Conservation (phyloP, 2,113 vertebrate genomes). For the Heteronetta atricapilla region DNA sequence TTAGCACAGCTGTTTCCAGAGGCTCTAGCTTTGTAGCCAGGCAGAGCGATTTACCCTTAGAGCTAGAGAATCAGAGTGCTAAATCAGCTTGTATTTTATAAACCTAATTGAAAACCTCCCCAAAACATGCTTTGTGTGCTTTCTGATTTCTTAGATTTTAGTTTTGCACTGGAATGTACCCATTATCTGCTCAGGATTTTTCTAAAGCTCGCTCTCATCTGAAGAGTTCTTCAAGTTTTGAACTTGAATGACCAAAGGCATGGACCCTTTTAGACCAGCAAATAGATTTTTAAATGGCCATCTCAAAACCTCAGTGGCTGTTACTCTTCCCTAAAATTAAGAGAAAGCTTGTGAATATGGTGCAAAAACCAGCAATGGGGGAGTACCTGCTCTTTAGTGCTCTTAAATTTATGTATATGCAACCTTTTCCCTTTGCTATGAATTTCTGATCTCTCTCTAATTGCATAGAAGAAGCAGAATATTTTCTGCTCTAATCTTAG, state of each 20-base stretch:
- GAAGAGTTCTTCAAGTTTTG: not conserved
- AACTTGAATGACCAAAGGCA: not conserved
- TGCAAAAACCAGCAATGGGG: not conserved
- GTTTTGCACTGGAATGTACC: not conserved
- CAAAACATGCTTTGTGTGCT: rapidly evolving
- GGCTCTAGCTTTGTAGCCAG: not conserved
- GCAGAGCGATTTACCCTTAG: not conserved
- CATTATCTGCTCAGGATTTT: not conserved
- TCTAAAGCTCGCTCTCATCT: not conserved
- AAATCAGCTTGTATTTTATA: not conserved
- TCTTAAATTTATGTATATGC: not conserved
- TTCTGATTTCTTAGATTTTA: not conserved
- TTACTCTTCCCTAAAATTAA: not conserved
- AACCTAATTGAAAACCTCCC: not conserved
- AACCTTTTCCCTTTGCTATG: not conserved
- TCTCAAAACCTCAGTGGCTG: not conserved
- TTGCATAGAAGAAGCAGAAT: not conserved
- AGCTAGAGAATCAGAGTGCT: not conserved
- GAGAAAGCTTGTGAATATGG: not conserved
- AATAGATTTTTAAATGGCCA: not conserved
- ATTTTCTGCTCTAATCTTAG: not conserved
- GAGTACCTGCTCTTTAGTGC: not conserved
- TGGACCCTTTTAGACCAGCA: not conserved
- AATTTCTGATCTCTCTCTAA: not conserved
- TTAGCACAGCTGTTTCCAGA: not conserved